Base-by-base conservation (phyloP, 2,797 vertebrate genomes). In the Crocodylus rhombifer region DNA sequence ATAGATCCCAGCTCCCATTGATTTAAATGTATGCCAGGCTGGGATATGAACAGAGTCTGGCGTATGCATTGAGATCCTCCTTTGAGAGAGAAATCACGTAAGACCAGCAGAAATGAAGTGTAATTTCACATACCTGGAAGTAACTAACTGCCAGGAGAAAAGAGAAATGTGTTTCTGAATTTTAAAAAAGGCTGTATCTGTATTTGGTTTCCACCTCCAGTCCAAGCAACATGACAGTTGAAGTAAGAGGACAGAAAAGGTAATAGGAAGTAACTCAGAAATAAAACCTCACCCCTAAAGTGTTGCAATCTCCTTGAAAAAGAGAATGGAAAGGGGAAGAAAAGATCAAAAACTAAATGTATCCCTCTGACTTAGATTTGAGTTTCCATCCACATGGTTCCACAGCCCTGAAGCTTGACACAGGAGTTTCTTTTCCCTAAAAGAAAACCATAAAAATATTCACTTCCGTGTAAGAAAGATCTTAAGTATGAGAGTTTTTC, bases 251-350 rank as follows among this genome's bases (percentile, higher is more conserved):
- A 51, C 42, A 42, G 14, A 23, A 73, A 36, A 73, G 23, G 23
- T 26, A 51, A 36, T 69, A 84, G 92, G 84, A 93, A 85, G 51
- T 93, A 88, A 78, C 56, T 86, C 18, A 65, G 82, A 78, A 89
- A n/a, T 90, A 77, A 87, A 88, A 21, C 64, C 76, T 79, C 86
- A 30, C 77, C 15, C 23, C 26, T 84, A 60, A 2, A 4, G 23
- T 71, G 20, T 26, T 62, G 61, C 25, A 3, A 7, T 74, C 13
- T 36, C 58, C 30, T 84, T 90, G 51, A 71, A 73, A 89, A 89
- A 73, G 14, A 73, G 33, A 42, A 33, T 33, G 56, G 58, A 77
- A 42, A 77, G 73, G n/a, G 42, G 82, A 61, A 80, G 79, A 84
- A 13, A 71, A 91, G 78, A 56, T 78, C 80, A 93, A 13, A 51